Evolutionary conservation across 2,888 invertebrate species (phyloP), one percentile per base, ranked within the genome.

Genomic region (Steinernema hermaphroditum): DNA sequence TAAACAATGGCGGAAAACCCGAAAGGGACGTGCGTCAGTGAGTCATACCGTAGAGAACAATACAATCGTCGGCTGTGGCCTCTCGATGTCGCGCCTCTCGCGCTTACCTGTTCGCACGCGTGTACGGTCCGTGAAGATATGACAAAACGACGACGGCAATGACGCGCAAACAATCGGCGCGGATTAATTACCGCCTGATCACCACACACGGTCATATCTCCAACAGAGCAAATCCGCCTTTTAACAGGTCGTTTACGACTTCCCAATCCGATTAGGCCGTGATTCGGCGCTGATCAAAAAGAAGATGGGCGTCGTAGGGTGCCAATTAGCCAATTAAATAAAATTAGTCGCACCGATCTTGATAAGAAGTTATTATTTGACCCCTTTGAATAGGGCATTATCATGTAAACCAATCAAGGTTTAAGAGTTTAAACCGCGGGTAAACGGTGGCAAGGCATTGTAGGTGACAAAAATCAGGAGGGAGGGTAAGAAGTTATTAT

Each of bases 241-340:
- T 62, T 62, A 62, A 62, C 62, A 62, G 62, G 62, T 62, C 62
- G 62, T 62, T 62, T 62, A 62, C 62, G 62, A 62, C 62, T 62
- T 29, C 29, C 32, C 27, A 62, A 62, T 62, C 62, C 62, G 62
- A 62, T 62, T 62, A 62, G 29, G 24, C n/a, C 24, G 16, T 27
- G 12, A 14, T 12, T 62, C 62, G 62, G 62, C 62, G 62, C 27
- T n/a, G 27, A 62, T 62, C 62, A 62, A 34, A 62, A 34, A 32
- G 27, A 32, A 8, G 29, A 29, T 29, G 27, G 32, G 27, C 29
- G 34, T 12, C 16, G 62, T 27, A 34, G 62, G 62, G 62, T 62
- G 62, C 62, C 62, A 62, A 62, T 62, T 62, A 62, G 32, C 16
- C 62, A 62, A 62, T 62, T 62, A 62, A 62, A 32, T 62, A 12